Base-by-base conservation (phyloP, 2,113 vertebrate species). In the Taurulus bubalis region DNA sequence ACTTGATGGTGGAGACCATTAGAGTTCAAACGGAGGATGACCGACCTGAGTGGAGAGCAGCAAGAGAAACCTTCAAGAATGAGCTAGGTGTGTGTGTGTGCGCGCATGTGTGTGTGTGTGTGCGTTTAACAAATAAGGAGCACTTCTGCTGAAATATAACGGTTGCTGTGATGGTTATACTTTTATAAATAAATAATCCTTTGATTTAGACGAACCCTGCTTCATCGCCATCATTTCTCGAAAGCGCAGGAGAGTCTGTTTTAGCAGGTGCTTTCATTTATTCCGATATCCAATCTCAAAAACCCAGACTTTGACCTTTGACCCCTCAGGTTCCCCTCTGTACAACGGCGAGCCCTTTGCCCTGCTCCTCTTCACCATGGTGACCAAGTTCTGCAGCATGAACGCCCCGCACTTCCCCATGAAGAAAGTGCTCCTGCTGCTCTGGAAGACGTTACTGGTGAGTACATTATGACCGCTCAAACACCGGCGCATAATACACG, bases 311-410 rank as follows among this genome's bases (percentile, higher is more conserved):
- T 26, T 47, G 28, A 64, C 59, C 62, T 0, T 51, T 71, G 34
- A 26, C 59, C 66, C 55, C n/a, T 47, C 56, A 99, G 98, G 96
- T 80, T 96, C 96, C 36, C 96, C 97, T 0, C 87, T 96, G 67
- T 96, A 96, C 88, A 91, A 95, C 0, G 97, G 98, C 20, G 98
- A 99, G 85, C 97, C 98, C 0, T 98, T 99, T 58, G 96, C 97
- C 34, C 95, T 98, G 68, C 94, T 98, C 77, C 98, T 99, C 55
- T 98, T 99, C 93, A 96, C 95, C 0, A 98, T 99, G 97, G 96
- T 99, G 69, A 98, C 97, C 91, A 99, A 98, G 87, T 99, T 99
- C 95, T 99, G 98, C 96, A 98, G 98, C 4, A 98, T 98, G 89
- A 96, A 96, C 0, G 96, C 97, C 8, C 97, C 98, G 0, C 98